phyloP scores from a whole-genome alignment of 2,113 vertebrate genomes.

The Murina feae region DNA sequence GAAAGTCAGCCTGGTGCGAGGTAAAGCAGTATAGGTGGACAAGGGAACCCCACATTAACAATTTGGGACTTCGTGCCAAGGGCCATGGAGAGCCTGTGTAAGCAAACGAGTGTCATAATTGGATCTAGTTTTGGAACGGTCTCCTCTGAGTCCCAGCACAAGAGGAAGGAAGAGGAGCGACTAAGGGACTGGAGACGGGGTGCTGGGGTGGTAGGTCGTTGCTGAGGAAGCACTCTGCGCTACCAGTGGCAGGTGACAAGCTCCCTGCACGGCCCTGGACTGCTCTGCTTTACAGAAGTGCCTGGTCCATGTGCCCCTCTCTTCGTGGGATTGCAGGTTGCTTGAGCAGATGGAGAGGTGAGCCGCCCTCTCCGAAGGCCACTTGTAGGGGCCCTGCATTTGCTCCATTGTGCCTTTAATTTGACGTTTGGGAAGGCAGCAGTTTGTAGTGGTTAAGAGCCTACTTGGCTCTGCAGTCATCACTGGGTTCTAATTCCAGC shows the following conservation, averaged over 20 bases:
- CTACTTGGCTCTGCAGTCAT: neutral
- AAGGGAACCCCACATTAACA: neutral
- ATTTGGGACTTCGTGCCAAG: neutral
- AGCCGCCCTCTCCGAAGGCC: conserved; percentile 5
- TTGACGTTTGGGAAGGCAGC: neutral
- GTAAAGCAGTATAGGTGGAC: neutral
- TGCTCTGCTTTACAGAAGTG: neutral
- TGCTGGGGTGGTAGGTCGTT: neutral
- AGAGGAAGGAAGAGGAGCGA: neutral
- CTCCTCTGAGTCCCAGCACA: neutral
- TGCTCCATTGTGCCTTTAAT: neutral
- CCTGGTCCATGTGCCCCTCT: neutral
- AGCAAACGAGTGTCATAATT: neutral
- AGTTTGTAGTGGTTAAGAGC: neutral
- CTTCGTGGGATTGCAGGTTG: neutral
- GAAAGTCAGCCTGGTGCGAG: neutral
- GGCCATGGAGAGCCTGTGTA: neutral
- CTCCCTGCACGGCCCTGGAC: neutral
- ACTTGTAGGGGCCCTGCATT: neutral
- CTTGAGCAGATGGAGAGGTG: neutral
- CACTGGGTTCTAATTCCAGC: neutral
- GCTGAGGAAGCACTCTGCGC: neutral
- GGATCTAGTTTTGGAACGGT: neutral
- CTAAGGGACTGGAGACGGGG: neutral
- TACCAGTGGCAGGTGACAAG: neutral